These are phyloP conservation scores for Tridacna crocea DNA, from an alignment of 2,888 invertebrate species.

Conservation along the genomic window DNA sequence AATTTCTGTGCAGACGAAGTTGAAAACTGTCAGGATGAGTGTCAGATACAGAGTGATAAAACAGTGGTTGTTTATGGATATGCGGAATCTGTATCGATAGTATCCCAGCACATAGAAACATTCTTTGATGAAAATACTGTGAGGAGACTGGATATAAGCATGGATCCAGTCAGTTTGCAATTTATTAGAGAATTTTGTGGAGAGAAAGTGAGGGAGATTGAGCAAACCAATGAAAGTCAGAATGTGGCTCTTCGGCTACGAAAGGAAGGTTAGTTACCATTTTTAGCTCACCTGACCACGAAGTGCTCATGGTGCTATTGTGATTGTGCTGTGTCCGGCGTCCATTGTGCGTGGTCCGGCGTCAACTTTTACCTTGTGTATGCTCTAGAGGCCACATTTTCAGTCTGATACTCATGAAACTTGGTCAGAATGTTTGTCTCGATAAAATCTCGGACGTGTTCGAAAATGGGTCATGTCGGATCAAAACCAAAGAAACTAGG, in stretches of 20 bases:
- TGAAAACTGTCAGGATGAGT: conserved; percentile 30
- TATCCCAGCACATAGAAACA: conserved; percentile 22
- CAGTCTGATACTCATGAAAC: too few relatives aligned
- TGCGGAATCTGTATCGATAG: conserved; percentile 13
- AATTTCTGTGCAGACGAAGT: conserved; percentile 26
- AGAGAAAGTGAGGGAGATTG: not conserved
- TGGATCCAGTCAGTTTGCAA: conserved; percentile 18
- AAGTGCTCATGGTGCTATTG: too few relatives aligned
- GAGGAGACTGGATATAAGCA: not conserved
- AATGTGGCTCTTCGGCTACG: not conserved
- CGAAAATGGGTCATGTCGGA: too few relatives aligned
- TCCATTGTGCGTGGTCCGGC: too few relatives aligned
- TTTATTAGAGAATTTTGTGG: conserved; percentile 27
- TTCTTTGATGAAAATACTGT: conserved; percentile 38
- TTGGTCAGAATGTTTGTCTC: too few relatives aligned
- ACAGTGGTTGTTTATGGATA: conserved; percentile 30
- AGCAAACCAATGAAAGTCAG: not conserved
- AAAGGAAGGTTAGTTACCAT: not conserved
- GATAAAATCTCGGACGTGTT: too few relatives aligned
- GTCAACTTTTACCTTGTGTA: too few relatives aligned
- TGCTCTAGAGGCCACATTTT: too few relatives aligned
- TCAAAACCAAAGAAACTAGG: too few relatives aligned
- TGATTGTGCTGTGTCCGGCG: too few relatives aligned
- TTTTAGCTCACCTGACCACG: too few relatives aligned
- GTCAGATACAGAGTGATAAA: conserved; percentile 5